Conservation (phyloP, 2,888 invertebrate genomes). For the Zootermopsis nevadensis region DNA sequence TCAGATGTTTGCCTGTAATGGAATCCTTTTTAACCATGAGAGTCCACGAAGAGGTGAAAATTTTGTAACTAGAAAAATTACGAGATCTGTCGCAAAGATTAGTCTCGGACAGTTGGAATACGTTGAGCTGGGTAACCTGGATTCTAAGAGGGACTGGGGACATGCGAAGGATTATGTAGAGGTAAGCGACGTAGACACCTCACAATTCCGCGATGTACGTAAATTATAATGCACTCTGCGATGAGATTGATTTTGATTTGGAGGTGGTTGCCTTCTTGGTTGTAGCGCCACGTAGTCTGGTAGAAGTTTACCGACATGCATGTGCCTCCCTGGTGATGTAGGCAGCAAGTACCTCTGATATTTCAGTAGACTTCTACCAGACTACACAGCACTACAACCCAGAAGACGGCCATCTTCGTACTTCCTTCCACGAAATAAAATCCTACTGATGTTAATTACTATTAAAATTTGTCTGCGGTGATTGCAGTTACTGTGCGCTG, state of each 20-base stretch:
- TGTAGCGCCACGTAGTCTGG: too few species aligned
- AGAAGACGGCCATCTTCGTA: too few species aligned
- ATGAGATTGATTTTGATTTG: too few species aligned
- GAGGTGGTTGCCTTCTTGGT: too few species aligned
- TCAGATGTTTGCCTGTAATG: constrained; percentile 95
- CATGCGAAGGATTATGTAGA: constrained; percentile 96
- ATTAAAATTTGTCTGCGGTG: background rate
- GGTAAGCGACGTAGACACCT: constrained; percentile 63
- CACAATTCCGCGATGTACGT: too few species aligned
- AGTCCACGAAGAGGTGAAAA: constrained; percentile 96
- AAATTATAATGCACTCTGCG: too few species aligned
- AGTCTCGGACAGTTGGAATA: constrained; percentile 84
- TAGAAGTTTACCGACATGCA: too few species aligned
- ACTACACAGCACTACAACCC: too few species aligned
- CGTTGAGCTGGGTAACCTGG: constrained; percentile 93
- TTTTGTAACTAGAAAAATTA: constrained; percentile 98
- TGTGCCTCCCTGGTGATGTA: too few species aligned
- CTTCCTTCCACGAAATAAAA: too few species aligned
- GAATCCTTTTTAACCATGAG: constrained; percentile 96
- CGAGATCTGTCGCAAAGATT: constrained; percentile 97
- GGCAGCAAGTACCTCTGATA: too few species aligned
- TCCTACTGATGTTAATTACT: background rate
- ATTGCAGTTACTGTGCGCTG: background rate
- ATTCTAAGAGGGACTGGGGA: constrained; percentile 98
- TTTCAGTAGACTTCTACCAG: too few species aligned